Conservation (phyloP, 2,888 invertebrate species). For the Oeneis ivallda region DNA sequence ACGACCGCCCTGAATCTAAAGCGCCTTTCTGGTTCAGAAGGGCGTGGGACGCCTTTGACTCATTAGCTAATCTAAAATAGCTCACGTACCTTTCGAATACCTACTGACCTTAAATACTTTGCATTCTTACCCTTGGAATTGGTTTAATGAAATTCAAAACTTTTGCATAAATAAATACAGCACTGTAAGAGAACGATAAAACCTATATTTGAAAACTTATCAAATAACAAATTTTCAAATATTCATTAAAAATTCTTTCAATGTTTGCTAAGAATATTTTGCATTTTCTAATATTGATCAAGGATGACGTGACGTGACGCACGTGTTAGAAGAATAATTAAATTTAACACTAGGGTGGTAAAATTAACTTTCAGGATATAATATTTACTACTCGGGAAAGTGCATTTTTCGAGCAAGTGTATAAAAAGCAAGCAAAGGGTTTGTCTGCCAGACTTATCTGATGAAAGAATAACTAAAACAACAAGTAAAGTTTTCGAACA, state of each 20-base stretch:
- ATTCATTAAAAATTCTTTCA: not conserved
- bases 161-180: conserved; percentile 25
- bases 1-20: conserved; percentile 1
- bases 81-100: conserved; percentile 33
- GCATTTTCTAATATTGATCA: not conserved
- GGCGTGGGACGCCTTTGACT: conserved; percentile 34
- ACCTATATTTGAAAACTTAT: not conserved
- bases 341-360: too few species aligned
- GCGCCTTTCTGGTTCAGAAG: conserved; percentile 24
- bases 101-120: conserved; percentile 35
- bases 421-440: conserved; percentile 25
- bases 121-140: conserved; percentile 32
- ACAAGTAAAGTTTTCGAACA: conserved; percentile 36
- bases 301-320: too few species aligned
- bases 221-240: too few species aligned
- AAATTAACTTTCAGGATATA: too few species aligned
- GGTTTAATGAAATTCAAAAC: conserved; percentile 36
- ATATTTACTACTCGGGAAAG: too few species aligned
- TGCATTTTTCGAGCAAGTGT: not conserved
- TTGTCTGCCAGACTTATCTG: conserved; percentile 22
- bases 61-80: conserved; percentile 36
- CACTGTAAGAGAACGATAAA: not conserved
- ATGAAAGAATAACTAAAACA: conserved; percentile 41
- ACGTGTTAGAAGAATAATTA: too few species aligned
- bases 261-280: not conserved